Evolutionary conservation across 1,140 invertebrate genomes (phyloP), one percentile per base, ranked within the genome.

Genomic region (Colletes gigas): DNA sequence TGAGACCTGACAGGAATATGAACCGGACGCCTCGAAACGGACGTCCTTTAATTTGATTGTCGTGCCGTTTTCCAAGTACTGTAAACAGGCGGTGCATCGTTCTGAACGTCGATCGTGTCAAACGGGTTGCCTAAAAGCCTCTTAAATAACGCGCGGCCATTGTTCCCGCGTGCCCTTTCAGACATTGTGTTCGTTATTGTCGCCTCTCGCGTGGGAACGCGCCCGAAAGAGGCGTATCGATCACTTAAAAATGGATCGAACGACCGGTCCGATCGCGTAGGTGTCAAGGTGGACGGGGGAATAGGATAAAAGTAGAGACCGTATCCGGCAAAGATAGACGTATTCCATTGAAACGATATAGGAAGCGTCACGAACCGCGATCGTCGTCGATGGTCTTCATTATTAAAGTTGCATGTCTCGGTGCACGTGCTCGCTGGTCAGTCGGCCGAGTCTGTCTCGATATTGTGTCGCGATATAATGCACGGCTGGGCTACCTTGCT

Each of bases 1-100:
- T 55, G 96, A 96, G 17, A 97, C 96, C 87, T 96, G 95, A 89
- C 97, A 97, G 52, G 95, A 95, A 91, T 97, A 97, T 78, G 93
- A 93, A 74, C 96, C 96, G 47, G 95, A 95, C 62, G 96, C 95
- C 83, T 95, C 94, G 90, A 96, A 97, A 89, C 96, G 95, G 81
- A 97, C 93, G 92, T 96, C 95, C 88, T 95, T 95, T 83, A 97
- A 93, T 88, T 94, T 95, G 91, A 97, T 95, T 92, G 96, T 96
- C 91, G 95, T 95, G 90, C 96, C 96, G 88, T 96, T 96, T 70
- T 95, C 95, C 85, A 94, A 94, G 90, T 95, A 95, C 96, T 97
- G 94, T 73, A 94, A 78, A 67, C 63, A 80, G 30, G n/a, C 1
- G 5, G 9, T 8, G 44, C 30, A 74, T 41, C 21, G 71, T 52